Base-by-base conservation (phyloP, 2,888 invertebrate genomes). In the Rhimphoctona megacephalus region DNA sequence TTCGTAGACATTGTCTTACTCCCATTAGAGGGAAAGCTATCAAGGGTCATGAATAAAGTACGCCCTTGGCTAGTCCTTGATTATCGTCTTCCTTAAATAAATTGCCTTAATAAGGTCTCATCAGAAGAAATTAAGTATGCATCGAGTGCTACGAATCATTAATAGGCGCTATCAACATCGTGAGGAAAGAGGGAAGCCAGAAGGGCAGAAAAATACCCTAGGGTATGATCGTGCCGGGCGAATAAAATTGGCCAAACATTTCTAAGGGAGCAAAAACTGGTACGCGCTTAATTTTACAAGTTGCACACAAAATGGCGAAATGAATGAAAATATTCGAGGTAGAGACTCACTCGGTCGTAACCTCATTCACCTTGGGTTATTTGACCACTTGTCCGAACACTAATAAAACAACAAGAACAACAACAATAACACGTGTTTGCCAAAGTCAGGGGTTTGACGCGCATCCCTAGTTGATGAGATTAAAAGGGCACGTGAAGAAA, bases 111-210 rank as follows among this genome's bases (percentile, higher is more conserved):
- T 88, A 81, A 77, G 83, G 85, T 74, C 64, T 73, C 83, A 83
- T 87, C 83, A 79, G 79, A 54, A 81, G 73, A 81, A 85, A 85
- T 89, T 88, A 89, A 89, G 85, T 89, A 88, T 89, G 89, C 87
- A 89, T 88, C 87, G 79, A 67, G 33, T 57, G 79, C 81, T 79
- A 80, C 88, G 89, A 89, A 89, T 89, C 88, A 88, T 89, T 90
- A 85, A 89, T 88, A 72, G 76, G 76, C 76, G 46, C 69, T 80
- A 39, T 79, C 49, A 17, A 57, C 67, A 66, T 22, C 19, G 19
- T n/a, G 33, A 61, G 14, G 70, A 66, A 57, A 43, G 36, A 52
- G 49, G 36, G 43, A 14, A 57, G 67, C 25, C 14, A 46, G 52
- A 22, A 64, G 54, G 19, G 17, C 80, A 80, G 30, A 30, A 61